phyloP scores from a whole-genome alignment of 2,797 vertebrate species.

The Leuciscus waleckii region DNA sequence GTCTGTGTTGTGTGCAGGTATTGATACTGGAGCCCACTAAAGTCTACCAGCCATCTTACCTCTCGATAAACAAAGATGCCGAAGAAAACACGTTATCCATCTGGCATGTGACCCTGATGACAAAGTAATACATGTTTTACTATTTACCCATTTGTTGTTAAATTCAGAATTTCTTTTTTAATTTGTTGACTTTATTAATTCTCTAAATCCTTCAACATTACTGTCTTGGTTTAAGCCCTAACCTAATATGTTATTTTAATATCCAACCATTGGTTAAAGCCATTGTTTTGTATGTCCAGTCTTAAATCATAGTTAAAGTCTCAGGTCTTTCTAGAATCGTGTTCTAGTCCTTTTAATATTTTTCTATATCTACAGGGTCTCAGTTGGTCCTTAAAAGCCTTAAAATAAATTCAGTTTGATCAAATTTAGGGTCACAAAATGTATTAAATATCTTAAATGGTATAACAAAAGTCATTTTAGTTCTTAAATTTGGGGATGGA shows the following conservation, averaged over 20 bases:
- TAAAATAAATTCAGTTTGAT: background rate
- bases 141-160: background rate
- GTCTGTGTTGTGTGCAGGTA: constrained; percentile 77
- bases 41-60: constrained; percentile 96
- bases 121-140: constrained; percentile 78
- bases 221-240: background rate
- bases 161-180: background rate
- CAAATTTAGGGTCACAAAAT: background rate
- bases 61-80: constrained; percentile 95
- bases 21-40: constrained; percentile 97
- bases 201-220: background rate
- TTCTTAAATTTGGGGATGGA: background rate
- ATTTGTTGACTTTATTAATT: background rate
- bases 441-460: background rate
- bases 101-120: constrained; percentile 96
- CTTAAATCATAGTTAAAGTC: background rate
- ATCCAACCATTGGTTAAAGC: background rate
- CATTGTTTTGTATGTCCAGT: background rate
- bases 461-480: background rate
- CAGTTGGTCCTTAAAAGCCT: background rate
- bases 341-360: background rate
- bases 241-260: background rate
- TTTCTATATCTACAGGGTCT: background rate
- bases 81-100: constrained; percentile 96
- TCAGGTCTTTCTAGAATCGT: background rate